These are phyloP conservation scores for Drosophila eugracilis DNA, from an alignment of 1,140 invertebrate species.

Conservation along the genomic window DNA sequence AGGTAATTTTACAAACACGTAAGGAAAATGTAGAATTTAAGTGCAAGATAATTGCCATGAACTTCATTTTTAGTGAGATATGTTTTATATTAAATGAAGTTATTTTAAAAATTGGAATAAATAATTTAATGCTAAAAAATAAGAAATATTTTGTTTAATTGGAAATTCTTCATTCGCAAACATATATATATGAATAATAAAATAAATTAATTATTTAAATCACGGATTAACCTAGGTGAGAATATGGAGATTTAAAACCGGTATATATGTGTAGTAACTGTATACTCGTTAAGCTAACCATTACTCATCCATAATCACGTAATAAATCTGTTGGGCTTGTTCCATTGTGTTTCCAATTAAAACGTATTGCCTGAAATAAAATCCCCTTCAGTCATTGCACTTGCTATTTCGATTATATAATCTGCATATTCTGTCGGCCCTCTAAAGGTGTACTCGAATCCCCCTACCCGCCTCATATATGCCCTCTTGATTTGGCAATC, in stretches of 20 bases:
- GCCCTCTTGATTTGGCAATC: conserved; percentile 23
- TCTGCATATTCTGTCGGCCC: conserved; percentile 8
- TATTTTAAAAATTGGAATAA: too few species aligned
- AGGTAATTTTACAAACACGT: neutral
- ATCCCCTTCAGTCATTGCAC: conserved; percentile 1
- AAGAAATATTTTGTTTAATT: neutral
- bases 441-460: neutral
- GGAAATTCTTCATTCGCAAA: too few species aligned
- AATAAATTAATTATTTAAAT: conserved; percentile 1
- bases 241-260: neutral
- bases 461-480: neutral
- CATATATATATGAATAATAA: too few species aligned
- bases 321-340: conserved; percentile 1
- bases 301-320: conserved; percentile 12
- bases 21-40: neutral
- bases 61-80: neutral
- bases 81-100: neutral
- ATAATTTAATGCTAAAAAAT: too few species aligned
- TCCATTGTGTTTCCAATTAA: conserved; percentile 17
- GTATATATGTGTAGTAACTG: neutral
- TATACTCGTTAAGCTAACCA: conserved; percentile 1
- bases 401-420: conserved; percentile 11
- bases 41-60: neutral
- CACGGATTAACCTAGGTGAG: neutral
- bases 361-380: neutral